phyloP scores from a whole-genome alignment of 2,113 vertebrate genomes.

The Rhipidura dahli region DNA sequence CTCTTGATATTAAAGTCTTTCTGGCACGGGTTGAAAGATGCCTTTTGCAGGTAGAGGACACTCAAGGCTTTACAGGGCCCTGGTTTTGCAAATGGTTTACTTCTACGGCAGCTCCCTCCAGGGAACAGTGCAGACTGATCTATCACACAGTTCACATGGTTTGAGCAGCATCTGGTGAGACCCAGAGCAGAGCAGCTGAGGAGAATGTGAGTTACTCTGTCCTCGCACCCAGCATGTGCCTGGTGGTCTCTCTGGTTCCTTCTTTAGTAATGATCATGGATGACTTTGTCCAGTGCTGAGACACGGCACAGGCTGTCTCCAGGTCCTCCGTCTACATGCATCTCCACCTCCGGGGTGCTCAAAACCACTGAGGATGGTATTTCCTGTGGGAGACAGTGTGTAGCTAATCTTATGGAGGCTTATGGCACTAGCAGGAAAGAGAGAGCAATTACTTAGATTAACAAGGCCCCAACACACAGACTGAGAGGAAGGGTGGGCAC shows the following conservation, averaged over 20 bases:
- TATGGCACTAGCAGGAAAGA: background rate
- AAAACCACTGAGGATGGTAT: background rate
- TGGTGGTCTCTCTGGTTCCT: background rate
- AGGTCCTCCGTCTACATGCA: background rate
- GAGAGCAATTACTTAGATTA: background rate
- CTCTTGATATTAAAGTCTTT: background rate
- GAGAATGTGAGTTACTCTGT: background rate
- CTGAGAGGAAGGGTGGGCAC: background rate
- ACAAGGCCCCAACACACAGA: background rate
- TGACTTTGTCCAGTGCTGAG: background rate
- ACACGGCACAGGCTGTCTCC: background rate
- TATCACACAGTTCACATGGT: background rate
- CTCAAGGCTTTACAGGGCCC: background rate
- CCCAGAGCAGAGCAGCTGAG: background rate
- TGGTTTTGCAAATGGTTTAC: background rate
- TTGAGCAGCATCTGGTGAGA: background rate
- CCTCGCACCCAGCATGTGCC: rapidly evolving
- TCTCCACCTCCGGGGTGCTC: background rate
- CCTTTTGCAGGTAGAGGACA: background rate
- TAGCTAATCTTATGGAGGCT: background rate
- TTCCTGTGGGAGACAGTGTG: background rate
- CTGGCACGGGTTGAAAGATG: background rate
- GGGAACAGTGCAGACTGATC: background rate
- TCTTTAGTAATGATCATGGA: background rate
- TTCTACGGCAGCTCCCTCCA: background rate